Evolutionary conservation across 2,888 invertebrate genomes (phyloP).

Genomic region (Agrenia bidenticulata): DNA sequence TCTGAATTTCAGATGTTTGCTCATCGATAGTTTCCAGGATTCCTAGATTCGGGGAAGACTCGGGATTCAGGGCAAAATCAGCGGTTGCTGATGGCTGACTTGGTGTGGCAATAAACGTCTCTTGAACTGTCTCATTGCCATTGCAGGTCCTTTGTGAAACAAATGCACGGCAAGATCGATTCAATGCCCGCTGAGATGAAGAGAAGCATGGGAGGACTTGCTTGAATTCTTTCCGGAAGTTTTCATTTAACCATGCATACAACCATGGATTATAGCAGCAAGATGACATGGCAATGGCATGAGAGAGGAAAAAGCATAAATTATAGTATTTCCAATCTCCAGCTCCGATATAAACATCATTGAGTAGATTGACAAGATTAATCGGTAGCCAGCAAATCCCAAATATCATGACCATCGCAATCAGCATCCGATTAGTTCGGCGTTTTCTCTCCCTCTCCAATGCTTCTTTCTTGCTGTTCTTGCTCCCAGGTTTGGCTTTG

Average conservation of each 20-base stretch:
- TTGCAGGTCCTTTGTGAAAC: conserved; percentile 70
- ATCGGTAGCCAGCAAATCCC: conserved; percentile 94
- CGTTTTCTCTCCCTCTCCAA: conserved; percentile 85
- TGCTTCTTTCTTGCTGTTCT: conserved; percentile 80
- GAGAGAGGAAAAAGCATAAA: conserved; percentile 66
- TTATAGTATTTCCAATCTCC: conserved; percentile 75
- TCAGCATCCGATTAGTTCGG: conserved; percentile 93
- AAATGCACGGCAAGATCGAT: conserved; percentile 32
- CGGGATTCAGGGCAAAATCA: conserved; percentile 54
- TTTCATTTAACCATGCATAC: conserved; percentile 94
- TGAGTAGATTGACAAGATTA: conserved; percentile 83
- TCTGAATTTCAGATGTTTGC: conserved; percentile 45
- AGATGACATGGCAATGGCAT: conserved; percentile 76
- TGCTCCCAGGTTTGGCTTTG: conserved; percentile 76
- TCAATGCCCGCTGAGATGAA: conserved; percentile 15
- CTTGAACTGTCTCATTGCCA: conserved; percentile 73
- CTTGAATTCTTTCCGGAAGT: conserved; percentile 86
- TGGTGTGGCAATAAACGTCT: conserved; percentile 61
- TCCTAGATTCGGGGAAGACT: conserved; percentile 50
- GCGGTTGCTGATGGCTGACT: conserved; percentile 52
- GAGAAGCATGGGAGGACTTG: conserved; percentile 68
- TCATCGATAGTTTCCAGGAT: conserved; percentile 51
- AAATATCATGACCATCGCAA: conserved; percentile 95
- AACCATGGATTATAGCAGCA: conserved; percentile 68
- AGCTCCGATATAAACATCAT: conserved; percentile 74